Conservation (phyloP, 2,113 vertebrate species). For the Grammomys dolichurus region DNA sequence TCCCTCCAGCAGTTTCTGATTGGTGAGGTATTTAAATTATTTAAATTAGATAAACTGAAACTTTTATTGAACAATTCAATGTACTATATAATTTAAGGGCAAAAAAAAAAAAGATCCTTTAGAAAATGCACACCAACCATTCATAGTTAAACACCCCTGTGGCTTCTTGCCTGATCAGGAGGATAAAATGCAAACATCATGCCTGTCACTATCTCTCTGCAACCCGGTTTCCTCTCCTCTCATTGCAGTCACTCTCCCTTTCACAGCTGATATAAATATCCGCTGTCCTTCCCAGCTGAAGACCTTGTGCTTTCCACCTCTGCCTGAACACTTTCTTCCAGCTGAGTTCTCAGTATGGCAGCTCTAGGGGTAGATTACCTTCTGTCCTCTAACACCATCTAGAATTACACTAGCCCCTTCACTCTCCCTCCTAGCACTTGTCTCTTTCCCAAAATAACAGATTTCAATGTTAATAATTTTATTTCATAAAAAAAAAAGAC, state of each 20-base stretch:
- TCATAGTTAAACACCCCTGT: not conserved
- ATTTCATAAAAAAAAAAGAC: not conserved
- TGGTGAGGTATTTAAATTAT: not conserved
- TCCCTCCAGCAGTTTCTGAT: not conserved
- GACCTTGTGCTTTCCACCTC: not conserved
- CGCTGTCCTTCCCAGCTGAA: not conserved
- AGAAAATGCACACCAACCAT: not conserved
- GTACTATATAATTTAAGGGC: not conserved
- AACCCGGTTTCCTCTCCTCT: not conserved
- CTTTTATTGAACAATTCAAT: not conserved
- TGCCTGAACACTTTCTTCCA: not conserved
- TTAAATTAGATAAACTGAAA: conserved; percentile 28
- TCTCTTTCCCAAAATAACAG: conserved; percentile 1
- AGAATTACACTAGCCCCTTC: not conserved
- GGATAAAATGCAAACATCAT: not conserved
- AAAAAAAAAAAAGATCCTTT: not conserved
- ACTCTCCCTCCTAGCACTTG: not conserved
- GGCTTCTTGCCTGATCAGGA: not conserved
- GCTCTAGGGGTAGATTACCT: not conserved
- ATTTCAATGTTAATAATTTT: not conserved
- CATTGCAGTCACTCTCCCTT: not conserved
- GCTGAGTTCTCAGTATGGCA: not conserved
- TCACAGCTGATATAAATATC: not conserved
- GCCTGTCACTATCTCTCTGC: not conserved
- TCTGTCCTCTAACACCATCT: not conserved